A percentile compares a stretch with the other conserved stretches of the same genome.
Evolutionary conservation across 2,797 vertebrate genomes (phyloP).

Genomic region (Epinephelus awoara): DNA sequence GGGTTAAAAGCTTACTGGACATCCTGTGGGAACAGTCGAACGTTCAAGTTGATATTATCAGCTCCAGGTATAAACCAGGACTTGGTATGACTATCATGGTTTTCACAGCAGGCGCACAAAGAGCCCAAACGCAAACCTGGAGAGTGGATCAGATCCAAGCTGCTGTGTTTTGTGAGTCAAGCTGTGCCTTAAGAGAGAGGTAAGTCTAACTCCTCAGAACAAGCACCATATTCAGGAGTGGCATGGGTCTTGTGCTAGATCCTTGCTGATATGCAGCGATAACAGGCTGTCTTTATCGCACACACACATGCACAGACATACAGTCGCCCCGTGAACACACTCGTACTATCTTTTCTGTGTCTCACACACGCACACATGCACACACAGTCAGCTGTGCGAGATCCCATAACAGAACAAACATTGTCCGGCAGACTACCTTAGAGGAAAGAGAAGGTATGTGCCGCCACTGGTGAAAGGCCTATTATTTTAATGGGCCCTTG

Average conservation of each 20-base stretch:
- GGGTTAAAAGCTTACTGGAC: constrained; percentile 35
- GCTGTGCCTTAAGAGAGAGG: constrained; percentile 61
- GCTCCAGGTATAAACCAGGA: constrained; percentile 51
- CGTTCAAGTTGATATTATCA: constrained; percentile 56
- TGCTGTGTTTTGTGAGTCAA: constrained; percentile 70
- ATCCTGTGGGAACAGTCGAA: constrained; percentile 32
- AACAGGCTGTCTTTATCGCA: constrained; percentile 55
- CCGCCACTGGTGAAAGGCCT: constrained; percentile 30
- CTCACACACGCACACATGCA: constrained; percentile 12
- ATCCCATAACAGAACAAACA: constrained; percentile 74
- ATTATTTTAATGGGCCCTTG: constrained; percentile 51
- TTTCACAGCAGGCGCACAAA: constrained; percentile 62
- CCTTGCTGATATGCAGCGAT: constrained; percentile 53
- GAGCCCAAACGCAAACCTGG: constrained; percentile 43
- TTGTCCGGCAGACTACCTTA: constrained; percentile 43
- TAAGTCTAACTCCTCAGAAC: constrained; percentile 57
- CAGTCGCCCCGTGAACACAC: constrained; percentile 30
- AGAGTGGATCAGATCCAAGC: constrained; percentile 51
- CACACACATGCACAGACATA: constrained; percentile 45
- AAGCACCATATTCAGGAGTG: constrained; percentile 58
- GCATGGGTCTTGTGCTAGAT: constrained; percentile 65
- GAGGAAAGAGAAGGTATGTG: constrained; percentile 51
- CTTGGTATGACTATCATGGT: constrained; percentile 44
- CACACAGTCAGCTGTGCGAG: constrained; percentile 53
- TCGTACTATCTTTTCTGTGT: constrained; percentile 27